Base-by-base conservation (phyloP, 2,113 vertebrate genomes). In the Colaptes auratus region DNA sequence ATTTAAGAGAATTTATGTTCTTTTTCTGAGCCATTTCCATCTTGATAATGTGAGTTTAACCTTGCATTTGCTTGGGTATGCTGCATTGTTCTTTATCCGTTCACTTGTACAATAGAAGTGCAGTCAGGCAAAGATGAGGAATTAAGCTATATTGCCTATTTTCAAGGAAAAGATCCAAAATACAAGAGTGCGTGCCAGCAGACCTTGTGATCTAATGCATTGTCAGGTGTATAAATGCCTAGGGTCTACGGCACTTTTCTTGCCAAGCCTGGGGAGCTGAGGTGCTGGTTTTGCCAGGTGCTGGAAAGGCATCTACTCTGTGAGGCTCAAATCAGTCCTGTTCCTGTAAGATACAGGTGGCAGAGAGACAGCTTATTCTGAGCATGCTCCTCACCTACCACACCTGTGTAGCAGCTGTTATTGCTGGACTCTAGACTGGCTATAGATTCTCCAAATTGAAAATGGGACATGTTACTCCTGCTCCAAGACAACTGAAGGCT, bases 171-270 rank as follows among this genome's bases (percentile, higher is more conserved):
- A 80, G 10, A 42, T 59, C 31, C 46, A 58, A 55, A 28, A 35
- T 48, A 23, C 7, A 28, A 39, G 42, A 31, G 3, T 23, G 9
- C 7, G 7, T 53, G 55, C 19, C 3, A 1, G 35, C 7, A 52
- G 63, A 59, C n/a, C 39, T 12, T 31, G 18, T 85, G 67, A 24
- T 69, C 63, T 89, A 52, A 9, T 33, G 19, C 48, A 31, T 2
- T 65, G 81, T 61, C 2, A 73, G 0, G 0, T 25, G 30, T 39
- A 39, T 53, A 46, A 74, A 36, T 2, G 4, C 31, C 48, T 3
- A 9, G 44, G 63, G 78, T 14, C 31, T 42, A 6, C 0, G 2
- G 30, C 9, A 58, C 24, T 6, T 70, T 85, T 65, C 14, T 46
- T 82, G 75, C 63, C 67, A 23, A 85, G 27, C 27, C 20, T 4